Evolutionary conservation across 2,888 invertebrate species (phyloP), one percentile per base, ranked within the genome.

Genomic region (Coecobrya sp.): DNA sequence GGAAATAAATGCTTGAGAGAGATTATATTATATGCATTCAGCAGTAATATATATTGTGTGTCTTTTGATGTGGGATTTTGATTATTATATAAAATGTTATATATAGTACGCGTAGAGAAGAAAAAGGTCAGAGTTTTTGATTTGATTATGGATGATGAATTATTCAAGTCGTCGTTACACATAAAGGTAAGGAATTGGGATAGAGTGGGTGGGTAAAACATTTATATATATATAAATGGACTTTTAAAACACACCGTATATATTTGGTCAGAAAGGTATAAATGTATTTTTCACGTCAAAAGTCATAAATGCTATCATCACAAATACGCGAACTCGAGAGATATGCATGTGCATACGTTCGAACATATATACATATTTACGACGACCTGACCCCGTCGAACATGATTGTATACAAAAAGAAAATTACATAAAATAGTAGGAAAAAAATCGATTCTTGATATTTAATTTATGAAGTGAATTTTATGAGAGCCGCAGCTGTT

Each of bases 41-140:
- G 42, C 45, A 73, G 19, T 16, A 76, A 3, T 13, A 22, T 19
- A 10, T n/a, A 19, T 19, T 49, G 45, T 49, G 76, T 49, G 25
- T 45, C 22, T 45, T 22, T 11, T n/a, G n/a, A 42, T n/a, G 76
- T 76, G 76, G 76, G 76, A 79, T 27, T 52, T 16, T 16, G n/a
- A 27, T 68, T 3, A 30, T 76, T 0, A 5, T 49, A 5, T 49
- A 25, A 11, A 45, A 45, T 4, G 11, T n/a, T 49, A 70, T 49
- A 76, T 68, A 49, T 27, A 68, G 11, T 30, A 27, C 27, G 27
- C 8, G 59, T 19, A 10, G 5, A 4, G 0, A 11, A 10, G n/a
- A 5, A 27, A 70, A 62, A 86, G 68, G 49, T 91, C 93, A 93
- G 89, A 93, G 94, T 92, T 94, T 94, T 93, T 92, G 93, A 92